Base-by-base conservation (phyloP, 1,140 invertebrate genomes). In the Heliconius nattereri region DNA sequence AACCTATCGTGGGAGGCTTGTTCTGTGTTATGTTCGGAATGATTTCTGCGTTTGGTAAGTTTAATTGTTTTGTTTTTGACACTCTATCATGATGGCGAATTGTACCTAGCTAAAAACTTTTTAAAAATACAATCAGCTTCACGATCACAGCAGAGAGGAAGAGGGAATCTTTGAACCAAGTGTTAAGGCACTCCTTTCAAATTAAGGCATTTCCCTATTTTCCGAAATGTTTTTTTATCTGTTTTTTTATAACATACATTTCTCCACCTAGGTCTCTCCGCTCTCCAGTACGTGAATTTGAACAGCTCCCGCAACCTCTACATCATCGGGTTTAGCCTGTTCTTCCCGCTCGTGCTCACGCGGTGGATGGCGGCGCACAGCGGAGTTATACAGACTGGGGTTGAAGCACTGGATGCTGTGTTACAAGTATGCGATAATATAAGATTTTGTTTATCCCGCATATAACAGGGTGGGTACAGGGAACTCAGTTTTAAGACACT, bases 21-120 rank as follows among this genome's bases (percentile, higher is more conserved):
- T 98, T 98, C 91, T 97, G 97, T 83, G 96, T 98, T 3, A 97
- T 98, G 96, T 98, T 98, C 89, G 97, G 97, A 40, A 97, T 98
- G 96, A 97, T 98, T 78, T 95, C 96, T 13, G 97, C 97, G 19
- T 97, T 98, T 85, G 97, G 97, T 95, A 11, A 76, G 78, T 32
- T 20, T 29, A 7, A 26, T 66, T 13, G 13, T 26, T 11, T 66
- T 66, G 8, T 66, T 3, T n/a, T 57, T n/a, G 0, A 20, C 49
- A 7, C 7, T 20, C 20, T 7, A n/a, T 54, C 20, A 45, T 45
- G 40, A 45, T 5, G 13, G 11, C 11, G 13, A 45, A 3, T 16
- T 16, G 5, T 45, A 45, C 0, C 40, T 45, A 3, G 3, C 3
- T 1, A 32, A 32, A 32, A 45, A 45, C 40, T 45, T 45, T 40